Evolutionary conservation across 1,140 invertebrate genomes (phyloP), one percentile per base, ranked within the genome.

Genomic region (Apis laboriosa): DNA sequence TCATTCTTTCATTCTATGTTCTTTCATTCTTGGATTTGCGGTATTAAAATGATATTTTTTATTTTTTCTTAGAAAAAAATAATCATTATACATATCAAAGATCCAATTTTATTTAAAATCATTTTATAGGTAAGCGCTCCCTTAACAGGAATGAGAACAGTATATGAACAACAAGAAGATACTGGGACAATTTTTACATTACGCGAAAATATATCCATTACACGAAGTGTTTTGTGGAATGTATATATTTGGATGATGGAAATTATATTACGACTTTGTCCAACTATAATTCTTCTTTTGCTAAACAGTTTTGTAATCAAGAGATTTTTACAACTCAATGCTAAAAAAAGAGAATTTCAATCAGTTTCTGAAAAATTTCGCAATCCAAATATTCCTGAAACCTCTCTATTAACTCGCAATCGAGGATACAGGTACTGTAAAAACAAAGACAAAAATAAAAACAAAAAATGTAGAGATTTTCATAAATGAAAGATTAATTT

Each of bases 191-290:
- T 55, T 28, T 87, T 87, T 51, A 66, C 55, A 8, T 63, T 87
- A 34, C 86, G 76, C 12, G 86, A 87, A 61, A 87, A 87, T 17
- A 28, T 11, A 19, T 60, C 21, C 9, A 9, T 86, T 34, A 86
- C 85, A 1, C 49, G 43, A 53, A 71, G 9, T 9, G 12, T 9
- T 9, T 56, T 86, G 19, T 87, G 86, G 86, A 83, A 60, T 28
- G 34, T 53, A 9, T 87, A 87, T 64, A 86, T 87, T 64, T 87
- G 86, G 86, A 76, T 43, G 43, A 86, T 87, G 85, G 76, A 86
- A 19, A 67, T 86, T 3, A 1, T 43, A 55, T 15, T 80, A n/a
- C 86, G 80, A 13, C 68, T 87, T 19, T 86, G 66, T 0, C 86
- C 86, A 17, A 76, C 71, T 43, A 64, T 87, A 49, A 49, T 87